These are phyloP conservation scores for Epinephelus cyanopodus DNA, from an alignment of 2,113 vertebrate genomes.

Conservation along the genomic window DNA sequence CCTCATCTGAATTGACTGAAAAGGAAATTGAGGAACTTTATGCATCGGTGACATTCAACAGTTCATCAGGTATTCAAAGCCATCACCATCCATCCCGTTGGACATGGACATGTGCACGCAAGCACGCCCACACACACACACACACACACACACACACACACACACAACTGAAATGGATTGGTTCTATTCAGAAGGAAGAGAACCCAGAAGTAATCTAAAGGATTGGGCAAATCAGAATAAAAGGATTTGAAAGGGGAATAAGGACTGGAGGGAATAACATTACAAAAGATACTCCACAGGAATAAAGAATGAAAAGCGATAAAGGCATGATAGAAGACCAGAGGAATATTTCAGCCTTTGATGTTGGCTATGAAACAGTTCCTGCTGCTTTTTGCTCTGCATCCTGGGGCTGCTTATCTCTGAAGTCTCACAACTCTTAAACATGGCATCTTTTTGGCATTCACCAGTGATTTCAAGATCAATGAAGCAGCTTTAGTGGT, in stretches of 20 bases:
- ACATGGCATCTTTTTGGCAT: not conserved
- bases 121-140: not conserved
- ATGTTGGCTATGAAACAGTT: slow-evolving; percentile 36
- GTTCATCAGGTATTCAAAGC: slow-evolving; percentile 58
- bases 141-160: slow-evolving; percentile 15
- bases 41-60: slow-evolving; percentile 42
- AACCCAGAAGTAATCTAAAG: slow-evolving; percentile 43
- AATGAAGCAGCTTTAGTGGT: not conserved
- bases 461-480: not conserved
- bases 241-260: slow-evolving; percentile 39
- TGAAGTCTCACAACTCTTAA: slow-evolving; percentile 7
- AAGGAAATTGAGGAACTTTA: slow-evolving; percentile 33
- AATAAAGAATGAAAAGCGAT: slow-evolving; percentile 48
- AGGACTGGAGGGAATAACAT: slow-evolving; percentile 26
- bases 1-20: slow-evolving; percentile 6
- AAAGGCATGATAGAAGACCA: slow-evolving; percentile 49
- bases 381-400: slow-evolving; percentile 19
- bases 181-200: slow-evolving; percentile 30
- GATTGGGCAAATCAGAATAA: slow-evolving; percentile 42
- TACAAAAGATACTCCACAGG: slow-evolving; percentile 58
- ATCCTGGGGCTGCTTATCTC: slow-evolving; percentile 9
- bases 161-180: not conserved
- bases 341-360: slow-evolving; percentile 46
- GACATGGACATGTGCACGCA: not conserved
- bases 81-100: slow-evolving; percentile 3